Conservation (phyloP, 2,888 invertebrate species). For the Pristionchus japonicus region DNA sequence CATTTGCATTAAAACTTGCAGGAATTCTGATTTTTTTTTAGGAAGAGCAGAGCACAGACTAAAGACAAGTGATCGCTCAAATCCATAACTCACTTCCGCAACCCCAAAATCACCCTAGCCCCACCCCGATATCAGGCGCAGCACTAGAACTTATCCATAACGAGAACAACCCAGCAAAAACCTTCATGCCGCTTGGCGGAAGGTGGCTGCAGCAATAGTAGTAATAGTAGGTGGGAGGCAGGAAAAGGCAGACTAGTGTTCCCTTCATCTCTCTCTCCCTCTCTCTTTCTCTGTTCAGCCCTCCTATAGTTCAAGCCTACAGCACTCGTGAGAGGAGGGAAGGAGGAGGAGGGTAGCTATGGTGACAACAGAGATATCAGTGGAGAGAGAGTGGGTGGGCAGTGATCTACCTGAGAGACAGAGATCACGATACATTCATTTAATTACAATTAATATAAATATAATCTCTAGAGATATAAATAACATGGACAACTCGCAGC, state of each 20-base stretch:
- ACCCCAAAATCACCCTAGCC: too few relatives aligned
- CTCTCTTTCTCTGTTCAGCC: not conserved
- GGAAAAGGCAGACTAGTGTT: not conserved
- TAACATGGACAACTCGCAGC: too few relatives aligned
- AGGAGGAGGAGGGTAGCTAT: not conserved
- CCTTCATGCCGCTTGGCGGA: not conserved
- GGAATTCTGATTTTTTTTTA: too few relatives aligned
- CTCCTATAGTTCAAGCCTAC: slow-evolving; percentile 14
- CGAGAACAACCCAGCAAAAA: not conserved
- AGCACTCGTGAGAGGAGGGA: not conserved
- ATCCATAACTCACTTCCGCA: too few relatives aligned
- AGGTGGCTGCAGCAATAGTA: not conserved
- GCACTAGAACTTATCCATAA: not conserved
- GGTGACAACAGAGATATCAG: not conserved
- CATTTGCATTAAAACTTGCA: too few relatives aligned
- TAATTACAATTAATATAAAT: too few relatives aligned
- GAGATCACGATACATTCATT: not conserved
- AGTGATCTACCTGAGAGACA: not conserved
- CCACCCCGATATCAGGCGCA: too few relatives aligned
- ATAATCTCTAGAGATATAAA: too few relatives aligned
- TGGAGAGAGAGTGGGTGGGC: not conserved
- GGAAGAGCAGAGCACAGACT: too few relatives aligned
- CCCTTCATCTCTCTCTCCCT: not conserved
- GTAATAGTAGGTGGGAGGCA: not conserved
- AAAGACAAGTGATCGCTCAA: too few relatives aligned